These are phyloP conservation scores for Noctilio leporinus DNA, from an alignment of 2,113 vertebrate genomes.

Conservation along the genomic window DNA sequence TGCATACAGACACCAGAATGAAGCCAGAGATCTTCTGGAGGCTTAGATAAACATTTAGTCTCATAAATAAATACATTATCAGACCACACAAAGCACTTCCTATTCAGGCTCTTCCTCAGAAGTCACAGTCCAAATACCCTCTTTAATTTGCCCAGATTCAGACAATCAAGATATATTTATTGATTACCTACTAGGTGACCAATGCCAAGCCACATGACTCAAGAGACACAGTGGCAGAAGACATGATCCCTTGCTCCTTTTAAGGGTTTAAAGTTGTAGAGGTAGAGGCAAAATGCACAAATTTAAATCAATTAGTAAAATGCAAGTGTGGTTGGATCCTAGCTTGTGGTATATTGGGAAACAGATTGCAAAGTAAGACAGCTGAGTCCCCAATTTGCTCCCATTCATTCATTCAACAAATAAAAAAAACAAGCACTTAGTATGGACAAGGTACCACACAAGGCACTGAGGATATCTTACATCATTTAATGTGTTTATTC, in stretches of 20 bases:
- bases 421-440: not conserved
- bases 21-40: constrained; percentile 63
- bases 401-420: not conserved
- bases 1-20: constrained; percentile 55
- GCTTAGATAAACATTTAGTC: constrained; percentile 67
- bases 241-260: not conserved
- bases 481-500: not conserved
- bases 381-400: not conserved
- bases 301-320: not conserved
- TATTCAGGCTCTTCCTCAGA: constrained; percentile 32
- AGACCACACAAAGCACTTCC: constrained; percentile 70
- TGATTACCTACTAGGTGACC: not conserved
- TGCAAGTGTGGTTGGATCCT: not conserved
- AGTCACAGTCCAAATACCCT: constrained; percentile 29
- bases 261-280: not conserved
- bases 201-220: not conserved
- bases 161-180: not conserved
- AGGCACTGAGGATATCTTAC: not conserved
- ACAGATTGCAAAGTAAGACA: not conserved
- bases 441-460: not conserved
- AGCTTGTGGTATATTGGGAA: not conserved
- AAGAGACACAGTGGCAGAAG: not conserved
- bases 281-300: not conserved
- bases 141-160: constrained; percentile 18
- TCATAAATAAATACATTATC: constrained; percentile 72